Evolutionary conservation across 2,888 invertebrate genomes (phyloP).

Genomic region (Minunthozetes semirufus): DNA sequence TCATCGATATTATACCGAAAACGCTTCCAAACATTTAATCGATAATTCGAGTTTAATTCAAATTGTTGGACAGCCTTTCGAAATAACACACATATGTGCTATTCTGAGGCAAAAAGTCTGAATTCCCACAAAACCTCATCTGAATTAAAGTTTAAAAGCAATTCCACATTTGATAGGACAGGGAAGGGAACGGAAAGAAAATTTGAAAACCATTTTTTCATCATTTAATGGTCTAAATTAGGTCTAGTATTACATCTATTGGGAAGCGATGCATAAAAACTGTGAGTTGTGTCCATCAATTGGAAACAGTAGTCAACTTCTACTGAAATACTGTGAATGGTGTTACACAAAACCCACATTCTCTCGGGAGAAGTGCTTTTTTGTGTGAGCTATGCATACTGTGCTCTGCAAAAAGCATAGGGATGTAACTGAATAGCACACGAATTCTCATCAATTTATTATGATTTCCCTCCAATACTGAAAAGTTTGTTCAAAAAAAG

Average conservation of each 20-base stretch:
- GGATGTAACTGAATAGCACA: slow-evolving; percentile 17
- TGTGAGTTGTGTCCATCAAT: slow-evolving; percentile 10
- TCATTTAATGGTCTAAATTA: slow-evolving; percentile 3
- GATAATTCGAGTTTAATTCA: background rate
- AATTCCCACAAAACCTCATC: background rate
- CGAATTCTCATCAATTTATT: slow-evolving; percentile 29
- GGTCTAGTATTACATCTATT: slow-evolving; percentile 12
- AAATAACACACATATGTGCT: background rate
- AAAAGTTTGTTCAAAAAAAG: background rate
- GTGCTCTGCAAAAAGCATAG: background rate
- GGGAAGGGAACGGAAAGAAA: background rate
- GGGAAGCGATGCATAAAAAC: slow-evolving; percentile 15
- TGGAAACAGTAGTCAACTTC: slow-evolving; percentile 2
- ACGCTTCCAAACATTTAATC: background rate
- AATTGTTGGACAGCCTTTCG: background rate
- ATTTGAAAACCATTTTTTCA: background rate
- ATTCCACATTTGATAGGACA: background rate
- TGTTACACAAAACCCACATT: slow-evolving; percentile 26
- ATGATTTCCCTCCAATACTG: background rate
- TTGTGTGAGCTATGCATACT: background rate
- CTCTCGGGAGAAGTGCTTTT: slow-evolving; percentile 18
- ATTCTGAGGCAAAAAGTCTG: background rate
- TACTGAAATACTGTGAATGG: background rate
- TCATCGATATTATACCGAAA: background rate
- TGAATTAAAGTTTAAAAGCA: background rate